Base-by-base conservation (phyloP, 2,888 invertebrate genomes). In the Leptura quadrifasciata region DNA sequence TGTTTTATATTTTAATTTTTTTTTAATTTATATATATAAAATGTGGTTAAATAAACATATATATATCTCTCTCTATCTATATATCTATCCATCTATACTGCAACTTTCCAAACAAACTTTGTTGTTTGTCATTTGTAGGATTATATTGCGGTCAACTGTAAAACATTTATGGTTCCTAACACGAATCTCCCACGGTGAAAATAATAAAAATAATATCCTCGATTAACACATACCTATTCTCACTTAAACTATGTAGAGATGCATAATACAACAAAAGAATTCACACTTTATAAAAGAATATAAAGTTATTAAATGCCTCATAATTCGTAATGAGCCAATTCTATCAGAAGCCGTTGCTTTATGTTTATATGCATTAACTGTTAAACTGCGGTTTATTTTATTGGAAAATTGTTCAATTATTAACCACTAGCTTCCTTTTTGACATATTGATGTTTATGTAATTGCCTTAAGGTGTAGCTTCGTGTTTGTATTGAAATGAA, bases 341-440 rank as follows among this genome's bases (percentile, higher is more conserved):
- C 47, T n/a, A 47, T 47, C 47, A 47, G 47, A 47, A 47, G 47
- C 47, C 47, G 47, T 47, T 47, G n/a, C 47, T 47, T 47, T 47
- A 47, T 5, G 47, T 47, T 47, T n/a, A 47, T 47, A 12, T 47
- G n/a, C 47, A n/a, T n/a, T 47, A 47, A 47, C 47, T 47, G 47
- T 47, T 47, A 47, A 47, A n/a, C n/a, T 12, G 47, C 47, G 4
- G n/a, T 47, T n/a, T 2, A 47, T 47, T 47, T 47, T 47, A 47
- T 47, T 47, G n/a, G 47, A 17, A 47, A 47, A n/a, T 47, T 47
- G 47, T 47, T 47, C 47, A 47, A 47, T 47, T 47, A 47, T 47
- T n/a, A 47, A 4, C 47, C 47, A 47, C n/a, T 47, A 6, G 12
- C 17, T 47, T n/a, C n/a, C 47, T 12, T 6, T 47, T 47, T 47